phyloP scores from a whole-genome alignment of 2,888 invertebrate species.

The Pyrrhia umbra region DNA sequence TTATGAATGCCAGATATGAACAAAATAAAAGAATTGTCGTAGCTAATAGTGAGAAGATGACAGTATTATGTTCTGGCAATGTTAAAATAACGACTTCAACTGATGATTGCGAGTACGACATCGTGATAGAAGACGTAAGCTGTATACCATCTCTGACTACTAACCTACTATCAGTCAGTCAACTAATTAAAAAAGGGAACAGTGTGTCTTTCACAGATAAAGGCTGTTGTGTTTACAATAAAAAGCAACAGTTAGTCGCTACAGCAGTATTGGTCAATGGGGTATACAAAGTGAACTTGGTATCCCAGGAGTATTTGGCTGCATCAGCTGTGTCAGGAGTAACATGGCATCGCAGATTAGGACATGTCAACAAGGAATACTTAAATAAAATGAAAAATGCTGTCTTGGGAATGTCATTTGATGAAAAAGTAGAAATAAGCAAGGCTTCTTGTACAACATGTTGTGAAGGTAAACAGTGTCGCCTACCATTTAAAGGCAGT shows the following conservation, averaged over 20 bases:
- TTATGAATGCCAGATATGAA: neutral
- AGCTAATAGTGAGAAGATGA: neutral
- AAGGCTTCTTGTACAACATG: neutral
- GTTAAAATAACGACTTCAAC: neutral
- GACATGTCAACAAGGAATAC: neutral
- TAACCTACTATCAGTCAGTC: slow-evolving; percentile 5
- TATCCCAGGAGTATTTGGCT: neutral
- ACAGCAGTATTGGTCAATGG: slow-evolving; percentile 1
- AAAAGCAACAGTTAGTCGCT: neutral
- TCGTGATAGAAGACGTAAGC: neutral
- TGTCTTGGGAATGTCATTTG: neutral
- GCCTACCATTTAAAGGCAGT: slow-evolving; percentile 12
- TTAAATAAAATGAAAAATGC: slow-evolving; percentile 2
- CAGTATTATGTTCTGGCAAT: neutral
- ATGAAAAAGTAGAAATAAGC: neutral
- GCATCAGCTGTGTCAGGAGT: neutral
- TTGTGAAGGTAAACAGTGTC: slow-evolving; percentile 29
- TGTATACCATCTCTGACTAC: neutral
- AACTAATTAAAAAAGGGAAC: neutral
- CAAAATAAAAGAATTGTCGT: neutral
- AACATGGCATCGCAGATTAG: slow-evolving; percentile 7
- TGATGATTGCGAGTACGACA: neutral
- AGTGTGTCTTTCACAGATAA: neutral
- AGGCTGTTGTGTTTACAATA: neutral
- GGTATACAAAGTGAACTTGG: slow-evolving; percentile 5